Evolutionary conservation across 1,140 invertebrate species (phyloP).

Genomic region (Sycophaga agraensis): DNA sequence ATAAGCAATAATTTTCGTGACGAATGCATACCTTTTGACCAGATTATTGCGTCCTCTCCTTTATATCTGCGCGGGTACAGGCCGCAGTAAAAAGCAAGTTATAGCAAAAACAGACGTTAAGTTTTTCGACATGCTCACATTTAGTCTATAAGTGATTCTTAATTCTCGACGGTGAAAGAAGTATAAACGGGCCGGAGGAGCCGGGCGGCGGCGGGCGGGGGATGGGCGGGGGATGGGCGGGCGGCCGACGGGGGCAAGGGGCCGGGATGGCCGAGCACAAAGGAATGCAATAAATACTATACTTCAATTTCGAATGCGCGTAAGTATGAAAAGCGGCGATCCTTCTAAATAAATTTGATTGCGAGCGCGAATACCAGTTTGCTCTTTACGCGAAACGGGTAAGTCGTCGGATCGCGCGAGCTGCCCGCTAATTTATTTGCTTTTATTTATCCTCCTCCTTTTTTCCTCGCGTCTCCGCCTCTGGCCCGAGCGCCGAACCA

Average conservation of each 20-base stretch:
- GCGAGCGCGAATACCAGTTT: slow-evolving; percentile 27
- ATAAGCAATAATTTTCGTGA: too few relatives aligned
- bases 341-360: slow-evolving; percentile 31
- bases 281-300: slow-evolving; percentile 22
- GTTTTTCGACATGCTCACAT: neutral
- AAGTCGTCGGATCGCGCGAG: slow-evolving; percentile 4
- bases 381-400: slow-evolving; percentile 15
- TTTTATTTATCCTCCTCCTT: neutral
- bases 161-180: neutral
- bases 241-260: neutral
- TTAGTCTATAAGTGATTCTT: slow-evolving; percentile 15
- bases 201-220: neutral
- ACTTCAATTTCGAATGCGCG: neutral
- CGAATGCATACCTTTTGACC: too few relatives aligned
- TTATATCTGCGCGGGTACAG: too few relatives aligned
- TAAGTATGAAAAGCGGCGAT: slow-evolving; percentile 21
- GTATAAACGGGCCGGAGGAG: too few relatives aligned
- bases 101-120: neutral
- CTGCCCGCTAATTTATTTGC: slow-evolving; percentile 12
- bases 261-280: neutral
- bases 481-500: neutral
- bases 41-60: too few relatives aligned
- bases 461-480: neutral
- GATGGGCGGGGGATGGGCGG: too few relatives aligned
- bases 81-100: too few relatives aligned